Percentiles rank a stretch among this genome's conserved stretches.
Evolutionary conservation across 92 coral and sea anemone species (phyloP).

Genomic region (Porites divaricata): DNA sequence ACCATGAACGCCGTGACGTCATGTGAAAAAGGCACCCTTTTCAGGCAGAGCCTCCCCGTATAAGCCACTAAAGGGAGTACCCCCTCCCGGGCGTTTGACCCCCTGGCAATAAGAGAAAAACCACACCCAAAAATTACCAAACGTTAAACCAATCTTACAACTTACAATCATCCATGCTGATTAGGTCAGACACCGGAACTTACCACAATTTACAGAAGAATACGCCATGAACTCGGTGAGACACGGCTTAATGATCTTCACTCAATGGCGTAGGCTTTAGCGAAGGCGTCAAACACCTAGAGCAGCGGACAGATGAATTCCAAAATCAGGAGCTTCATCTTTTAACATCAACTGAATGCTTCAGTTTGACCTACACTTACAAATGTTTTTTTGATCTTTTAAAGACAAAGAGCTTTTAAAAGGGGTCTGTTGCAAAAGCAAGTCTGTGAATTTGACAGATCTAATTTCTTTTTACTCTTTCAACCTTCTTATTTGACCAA

Average conservation of each 20-base stretch:
- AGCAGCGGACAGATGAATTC: background rate
- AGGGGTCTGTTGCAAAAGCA: constrained; percentile 1
- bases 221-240: background rate
- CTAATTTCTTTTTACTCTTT: background rate
- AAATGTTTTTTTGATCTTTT: too few relatives aligned
- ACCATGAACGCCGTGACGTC: too few relatives aligned
- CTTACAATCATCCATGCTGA: too few relatives aligned
- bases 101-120: too few relatives aligned
- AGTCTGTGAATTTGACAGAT: constrained; percentile 4
- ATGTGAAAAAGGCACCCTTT: too few relatives aligned
- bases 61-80: too few relatives aligned
- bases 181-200: background rate
- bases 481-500: too few relatives aligned
- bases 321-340: background rate
- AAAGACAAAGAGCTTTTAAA: background rate
- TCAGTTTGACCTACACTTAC: background rate
- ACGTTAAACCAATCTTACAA: too few relatives aligned
- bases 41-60: too few relatives aligned
- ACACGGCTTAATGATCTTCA: background rate
- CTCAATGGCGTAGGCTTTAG: too few relatives aligned
- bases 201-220: background rate
- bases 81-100: too few relatives aligned
- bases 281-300: background rate
- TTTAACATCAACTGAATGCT: background rate
- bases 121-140: too few relatives aligned